A percentile compares a stretch with the other conserved stretches of the same genome.
Conservation (phyloP, 1,140 invertebrate genomes). For the Drosophila prosaltans region DNA sequence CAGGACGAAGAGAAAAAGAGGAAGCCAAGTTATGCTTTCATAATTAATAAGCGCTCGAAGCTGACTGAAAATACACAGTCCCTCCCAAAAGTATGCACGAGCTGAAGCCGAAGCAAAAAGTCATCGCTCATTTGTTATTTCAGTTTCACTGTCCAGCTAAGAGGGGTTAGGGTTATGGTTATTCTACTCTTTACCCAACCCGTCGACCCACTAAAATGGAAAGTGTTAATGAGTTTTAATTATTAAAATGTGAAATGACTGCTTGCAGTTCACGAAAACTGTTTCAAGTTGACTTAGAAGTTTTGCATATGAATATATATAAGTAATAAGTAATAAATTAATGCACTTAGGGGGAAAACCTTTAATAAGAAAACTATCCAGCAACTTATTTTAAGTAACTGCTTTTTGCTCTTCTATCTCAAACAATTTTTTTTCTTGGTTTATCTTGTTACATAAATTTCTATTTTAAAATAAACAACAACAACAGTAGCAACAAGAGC, state of each 20-base stretch:
- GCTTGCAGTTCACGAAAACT: slow-evolving; percentile 7
- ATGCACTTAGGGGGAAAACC: slow-evolving; percentile 4
- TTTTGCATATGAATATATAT: slow-evolving; percentile 49
- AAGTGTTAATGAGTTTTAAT: slow-evolving; percentile 80
- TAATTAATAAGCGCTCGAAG: slow-evolving; percentile 62
- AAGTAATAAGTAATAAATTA: slow-evolving; percentile 12
- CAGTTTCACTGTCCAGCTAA: slow-evolving; percentile 62
- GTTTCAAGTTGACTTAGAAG: slow-evolving; percentile 34
- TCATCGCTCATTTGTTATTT: slow-evolving; percentile 80
- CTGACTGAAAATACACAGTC: slow-evolving; percentile 30
- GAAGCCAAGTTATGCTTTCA: slow-evolving; percentile 29
- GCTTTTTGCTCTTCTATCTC: background rate
- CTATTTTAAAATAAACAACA: slow-evolving; percentile 43
- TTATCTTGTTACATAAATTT: slow-evolving; percentile 70
- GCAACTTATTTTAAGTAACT: background rate
- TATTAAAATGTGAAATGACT: slow-evolving; percentile 63
- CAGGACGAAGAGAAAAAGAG: background rate
- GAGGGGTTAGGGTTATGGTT: slow-evolving; percentile 5
- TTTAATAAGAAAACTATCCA: slow-evolving; percentile 14
- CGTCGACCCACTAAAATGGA: slow-evolving; percentile 16
- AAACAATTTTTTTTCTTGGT: slow-evolving; percentile 39
- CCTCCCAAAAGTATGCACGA: slow-evolving; percentile 52
- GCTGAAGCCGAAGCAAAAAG: slow-evolving; percentile 34
- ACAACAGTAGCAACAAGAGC: slow-evolving; percentile 40
- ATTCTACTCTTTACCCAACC: background rate